Evolutionary conservation across 1,140 invertebrate genomes (phyloP).

Genomic region (Bombus sibiricus): DNA sequence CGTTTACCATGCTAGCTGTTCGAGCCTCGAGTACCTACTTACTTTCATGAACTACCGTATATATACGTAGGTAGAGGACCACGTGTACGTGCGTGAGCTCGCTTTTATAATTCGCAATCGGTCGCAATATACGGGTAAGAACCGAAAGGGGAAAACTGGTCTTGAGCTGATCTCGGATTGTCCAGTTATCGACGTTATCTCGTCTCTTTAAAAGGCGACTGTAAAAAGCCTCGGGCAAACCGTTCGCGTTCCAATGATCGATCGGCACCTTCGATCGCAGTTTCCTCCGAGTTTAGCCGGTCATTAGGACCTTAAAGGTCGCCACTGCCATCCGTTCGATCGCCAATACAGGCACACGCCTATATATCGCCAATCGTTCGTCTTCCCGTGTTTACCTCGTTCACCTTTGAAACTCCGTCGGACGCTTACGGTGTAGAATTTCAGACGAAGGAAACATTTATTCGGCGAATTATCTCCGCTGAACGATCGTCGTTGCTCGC

Average conservation of each 20-base stretch:
- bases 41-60: neutral
- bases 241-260: conserved; percentile 35
- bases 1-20: neutral
- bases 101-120: conserved; percentile 39
- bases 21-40: too few relatives aligned
- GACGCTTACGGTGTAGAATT: neutral
- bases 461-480: too few relatives aligned
- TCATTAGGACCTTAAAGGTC: neutral
- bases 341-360: neutral
- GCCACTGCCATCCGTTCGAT: neutral
- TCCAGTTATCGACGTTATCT: conserved; percentile 60
- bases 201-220: conserved; percentile 42
- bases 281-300: conserved; percentile 16
- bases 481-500: too few relatives aligned
- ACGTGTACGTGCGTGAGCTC: conserved; percentile 3
- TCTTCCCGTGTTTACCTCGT: neutral
- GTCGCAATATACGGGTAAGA: neutral
- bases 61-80: neutral
- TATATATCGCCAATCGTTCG: neutral
- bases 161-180: conserved; percentile 48
- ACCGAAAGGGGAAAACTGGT: conserved; percentile 44
- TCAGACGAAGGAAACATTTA: neutral
- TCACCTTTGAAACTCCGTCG: neutral
- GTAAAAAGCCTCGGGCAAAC: conserved; percentile 26
- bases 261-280: neutral